Conservation (phyloP, 2,888 invertebrate species). For the Tribolium freemani region DNA sequence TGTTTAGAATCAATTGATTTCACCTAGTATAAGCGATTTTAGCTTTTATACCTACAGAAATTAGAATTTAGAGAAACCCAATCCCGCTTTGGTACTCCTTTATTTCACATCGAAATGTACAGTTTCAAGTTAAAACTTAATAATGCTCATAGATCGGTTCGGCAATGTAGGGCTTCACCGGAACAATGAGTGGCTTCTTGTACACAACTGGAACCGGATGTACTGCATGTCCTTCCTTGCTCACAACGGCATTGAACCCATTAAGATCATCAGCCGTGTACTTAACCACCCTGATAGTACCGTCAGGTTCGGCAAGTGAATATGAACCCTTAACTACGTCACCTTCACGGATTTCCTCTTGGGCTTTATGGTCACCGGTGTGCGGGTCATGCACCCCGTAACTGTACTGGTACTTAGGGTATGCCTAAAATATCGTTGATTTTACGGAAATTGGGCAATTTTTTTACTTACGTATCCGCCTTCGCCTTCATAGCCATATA, state of each 20-base stretch:
- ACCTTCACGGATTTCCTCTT: slow-evolving; percentile 38
- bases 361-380: slow-evolving; percentile 38
- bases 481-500: slow-evolving; percentile 23
- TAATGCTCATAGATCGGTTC: slow-evolving; percentile 16
- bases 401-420: slow-evolving; percentile 36
- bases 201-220: slow-evolving; percentile 34
- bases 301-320: slow-evolving; percentile 71
- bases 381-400: slow-evolving; percentile 37
- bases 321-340: slow-evolving; percentile 69
- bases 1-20: too few relatives aligned
- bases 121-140: not conserved
- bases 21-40: too few relatives aligned
- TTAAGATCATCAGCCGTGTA: slow-evolving; percentile 68
- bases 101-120: not conserved
- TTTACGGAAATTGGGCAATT: not conserved
- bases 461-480: slow-evolving; percentile 26
- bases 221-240: slow-evolving; percentile 62
- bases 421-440: slow-evolving; percentile 27
- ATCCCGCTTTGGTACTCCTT: not conserved
- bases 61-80: not conserved
- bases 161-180: not conserved
- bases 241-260: slow-evolving; percentile 40
- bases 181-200: not conserved
- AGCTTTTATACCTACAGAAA: too few relatives aligned
- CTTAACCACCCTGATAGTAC: slow-evolving; percentile 70